Conservation (phyloP, 2,113 vertebrate genomes). For the Corythaeola cristata region DNA sequence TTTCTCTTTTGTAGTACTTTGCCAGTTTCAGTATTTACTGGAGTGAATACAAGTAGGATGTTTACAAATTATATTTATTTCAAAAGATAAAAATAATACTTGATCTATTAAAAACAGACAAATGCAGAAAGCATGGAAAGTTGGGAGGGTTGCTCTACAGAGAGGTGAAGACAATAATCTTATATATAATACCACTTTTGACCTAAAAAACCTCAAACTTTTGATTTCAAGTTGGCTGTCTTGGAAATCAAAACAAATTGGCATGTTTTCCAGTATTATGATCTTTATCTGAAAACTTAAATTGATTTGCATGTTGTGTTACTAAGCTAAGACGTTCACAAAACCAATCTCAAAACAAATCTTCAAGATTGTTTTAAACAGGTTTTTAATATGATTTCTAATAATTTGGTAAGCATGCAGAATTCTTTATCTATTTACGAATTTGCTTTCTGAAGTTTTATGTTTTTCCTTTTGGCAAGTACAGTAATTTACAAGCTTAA, state of each 20-base stretch:
- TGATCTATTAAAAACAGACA: not conserved
- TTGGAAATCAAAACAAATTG: not conserved
- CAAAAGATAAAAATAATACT: not conserved
- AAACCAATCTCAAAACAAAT: not conserved
- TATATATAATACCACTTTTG: not conserved
- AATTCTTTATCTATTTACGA: not conserved
- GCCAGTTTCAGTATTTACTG: not conserved
- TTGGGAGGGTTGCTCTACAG: not conserved
- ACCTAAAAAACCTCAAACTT: not conserved
- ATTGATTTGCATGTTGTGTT: not conserved
- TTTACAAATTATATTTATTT: not conserved
- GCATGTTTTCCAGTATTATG: not conserved
- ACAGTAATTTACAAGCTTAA: not conserved
- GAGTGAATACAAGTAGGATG: not conserved
- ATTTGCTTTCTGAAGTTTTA: not conserved
- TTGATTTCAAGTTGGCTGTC: not conserved
- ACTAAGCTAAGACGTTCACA: not conserved
- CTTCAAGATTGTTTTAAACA: not conserved
- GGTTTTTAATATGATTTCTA: not conserved
- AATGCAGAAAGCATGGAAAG: not conserved
- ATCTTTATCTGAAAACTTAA: not conserved
- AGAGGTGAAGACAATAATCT: not conserved
- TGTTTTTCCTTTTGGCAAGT: not conserved
- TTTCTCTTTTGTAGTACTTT: not conserved
- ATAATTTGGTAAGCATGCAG: not conserved